phyloP scores from a whole-genome alignment of 2,888 invertebrate genomes.

The Pachycephus smyrnensis region DNA sequence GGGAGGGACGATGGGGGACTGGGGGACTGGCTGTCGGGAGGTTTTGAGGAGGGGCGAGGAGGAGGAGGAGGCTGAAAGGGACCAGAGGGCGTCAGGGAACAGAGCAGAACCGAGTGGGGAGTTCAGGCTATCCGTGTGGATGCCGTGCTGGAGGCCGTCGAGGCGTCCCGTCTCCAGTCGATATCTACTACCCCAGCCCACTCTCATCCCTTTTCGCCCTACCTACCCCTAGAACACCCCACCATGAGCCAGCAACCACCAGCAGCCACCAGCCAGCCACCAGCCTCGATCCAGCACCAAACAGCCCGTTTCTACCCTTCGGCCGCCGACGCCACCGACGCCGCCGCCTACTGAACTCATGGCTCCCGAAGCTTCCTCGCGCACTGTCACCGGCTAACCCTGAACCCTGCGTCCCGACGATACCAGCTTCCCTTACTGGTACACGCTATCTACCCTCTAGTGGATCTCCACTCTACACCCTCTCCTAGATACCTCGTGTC shows the following conservation, averaged over 20 bases:
- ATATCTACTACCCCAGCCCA: slow-evolving; percentile 36
- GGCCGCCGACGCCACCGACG: slow-evolving; percentile 14
- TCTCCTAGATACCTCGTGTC: background rate
- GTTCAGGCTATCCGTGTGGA: slow-evolving; percentile 27
- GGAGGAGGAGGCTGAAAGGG: slow-evolving; percentile 15
- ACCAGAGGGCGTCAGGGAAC: slow-evolving; percentile 14
- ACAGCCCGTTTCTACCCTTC: slow-evolving; percentile 24
- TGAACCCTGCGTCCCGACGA: slow-evolving; percentile 1
- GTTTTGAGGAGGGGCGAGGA: background rate
- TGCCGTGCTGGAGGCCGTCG: background rate
- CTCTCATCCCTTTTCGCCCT: slow-evolving; percentile 8
- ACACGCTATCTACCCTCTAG: background rate
- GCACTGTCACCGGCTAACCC: slow-evolving; percentile 8
- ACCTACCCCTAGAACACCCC: background rate
- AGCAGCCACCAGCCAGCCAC: background rate
- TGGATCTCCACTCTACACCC: background rate
- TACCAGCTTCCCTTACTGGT: background rate
- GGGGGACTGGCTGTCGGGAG: slow-evolving; percentile 13
- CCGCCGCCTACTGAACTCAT: background rate
- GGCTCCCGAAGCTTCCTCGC: background rate
- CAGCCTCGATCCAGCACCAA: slow-evolving; percentile 15
- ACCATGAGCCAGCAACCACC: background rate
- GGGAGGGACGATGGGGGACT: slow-evolving; percentile 19
- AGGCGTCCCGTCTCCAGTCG: slow-evolving; percentile 41
- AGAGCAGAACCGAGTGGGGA: slow-evolving; percentile 18